Conservation (phyloP, 1,140 invertebrate species). For the Drosophila bocqueti region DNA sequence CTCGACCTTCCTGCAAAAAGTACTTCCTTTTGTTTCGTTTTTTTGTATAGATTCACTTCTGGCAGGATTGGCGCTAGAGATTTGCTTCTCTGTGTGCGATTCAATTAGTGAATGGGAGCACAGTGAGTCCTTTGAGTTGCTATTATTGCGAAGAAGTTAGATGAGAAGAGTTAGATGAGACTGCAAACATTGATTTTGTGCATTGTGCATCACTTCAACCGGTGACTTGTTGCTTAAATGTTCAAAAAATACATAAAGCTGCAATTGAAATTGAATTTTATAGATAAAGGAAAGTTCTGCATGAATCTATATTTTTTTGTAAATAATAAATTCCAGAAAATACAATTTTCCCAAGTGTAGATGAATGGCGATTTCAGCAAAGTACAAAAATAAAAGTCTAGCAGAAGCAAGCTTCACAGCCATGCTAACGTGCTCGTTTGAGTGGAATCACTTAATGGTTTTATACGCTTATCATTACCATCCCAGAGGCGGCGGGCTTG, state of each 20-base stretch:
- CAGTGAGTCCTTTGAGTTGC: constrained; percentile 18
- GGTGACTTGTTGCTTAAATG: neutral
- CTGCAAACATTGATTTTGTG: neutral
- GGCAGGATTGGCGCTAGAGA: neutral
- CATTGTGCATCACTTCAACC: too few relatives aligned
- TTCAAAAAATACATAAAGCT: neutral
- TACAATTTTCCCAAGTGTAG: constrained; percentile 13
- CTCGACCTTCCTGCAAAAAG: constrained; percentile 29
- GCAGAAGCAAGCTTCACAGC: constrained; percentile 38
- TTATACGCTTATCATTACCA: constrained; percentile 82
- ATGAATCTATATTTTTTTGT: neutral
- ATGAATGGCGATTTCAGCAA: constrained; percentile 9
- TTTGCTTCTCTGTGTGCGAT: constrained; percentile 25
- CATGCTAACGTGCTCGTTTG: constrained; percentile 76
- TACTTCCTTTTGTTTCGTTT: constrained; percentile 18
- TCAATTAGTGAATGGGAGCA: constrained; percentile 57
- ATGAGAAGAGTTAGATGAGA: too few relatives aligned
- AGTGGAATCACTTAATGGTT: constrained; percentile 83
- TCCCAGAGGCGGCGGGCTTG: constrained; percentile 45
- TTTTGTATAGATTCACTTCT: constrained; percentile 46
- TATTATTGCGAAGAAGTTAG: neutral
- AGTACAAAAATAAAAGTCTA: constrained; percentile 9
- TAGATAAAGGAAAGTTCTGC: too few relatives aligned
- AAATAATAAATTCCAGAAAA: neutral
- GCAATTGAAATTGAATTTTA: neutral